Evolutionary conservation across 2,113 vertebrate genomes (phyloP).

Genomic region (Strigops habroptila): DNA sequence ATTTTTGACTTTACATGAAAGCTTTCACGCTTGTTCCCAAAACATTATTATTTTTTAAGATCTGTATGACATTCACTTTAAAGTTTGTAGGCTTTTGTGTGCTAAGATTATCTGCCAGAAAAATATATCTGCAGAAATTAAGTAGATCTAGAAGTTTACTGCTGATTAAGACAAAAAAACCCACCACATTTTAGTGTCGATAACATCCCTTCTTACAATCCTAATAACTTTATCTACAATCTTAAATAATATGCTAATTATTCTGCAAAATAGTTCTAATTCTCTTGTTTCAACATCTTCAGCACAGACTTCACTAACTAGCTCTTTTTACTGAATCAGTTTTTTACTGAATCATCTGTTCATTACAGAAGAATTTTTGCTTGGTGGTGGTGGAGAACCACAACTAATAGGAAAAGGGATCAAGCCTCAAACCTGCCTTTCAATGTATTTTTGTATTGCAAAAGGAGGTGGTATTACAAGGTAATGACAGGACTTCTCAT

Average conservation of each 20-base stretch:
- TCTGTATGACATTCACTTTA: conserved; percentile 22
- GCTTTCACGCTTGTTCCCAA: not conserved
- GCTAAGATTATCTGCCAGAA: not conserved
- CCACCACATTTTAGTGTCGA: not conserved
- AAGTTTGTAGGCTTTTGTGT: not conserved
- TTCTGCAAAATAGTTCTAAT: not conserved
- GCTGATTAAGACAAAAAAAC: not conserved
- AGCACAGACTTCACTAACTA: not conserved
- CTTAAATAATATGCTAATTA: not conserved
- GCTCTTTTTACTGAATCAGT: not conserved
- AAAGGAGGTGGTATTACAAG: not conserved
- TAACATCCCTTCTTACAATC: not conserved
- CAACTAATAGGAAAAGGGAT: not conserved
- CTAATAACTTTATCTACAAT: not conserved
- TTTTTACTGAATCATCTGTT: not conserved
- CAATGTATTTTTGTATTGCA: not conserved
- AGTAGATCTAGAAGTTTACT: not conserved
- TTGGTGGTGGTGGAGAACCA: not conserved
- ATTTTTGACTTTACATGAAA: conserved; percentile 11
- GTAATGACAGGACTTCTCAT: not conserved
- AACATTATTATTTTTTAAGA: conserved; percentile 1
- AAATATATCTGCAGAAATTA: not conserved
- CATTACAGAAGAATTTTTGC: not conserved
- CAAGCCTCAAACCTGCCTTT: not conserved
- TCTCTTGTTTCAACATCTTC: not conserved